phyloP scores from a whole-genome alignment of 30 jellyfish, hydroid and myxozoan species.

The Hydra vulgaris region DNA sequence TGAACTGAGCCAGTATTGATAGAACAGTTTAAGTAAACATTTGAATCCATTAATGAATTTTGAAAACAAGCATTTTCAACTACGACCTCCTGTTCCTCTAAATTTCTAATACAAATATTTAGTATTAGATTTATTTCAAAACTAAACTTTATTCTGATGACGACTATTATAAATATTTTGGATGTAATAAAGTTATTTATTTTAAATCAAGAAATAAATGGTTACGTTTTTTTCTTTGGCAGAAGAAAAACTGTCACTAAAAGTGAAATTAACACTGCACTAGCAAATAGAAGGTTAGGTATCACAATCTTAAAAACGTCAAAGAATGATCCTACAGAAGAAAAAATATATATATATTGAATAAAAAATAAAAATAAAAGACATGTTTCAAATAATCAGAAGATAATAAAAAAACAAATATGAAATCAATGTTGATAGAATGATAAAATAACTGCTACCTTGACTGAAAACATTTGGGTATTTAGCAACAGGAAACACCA shows the following conservation, averaged over 20 bases:
- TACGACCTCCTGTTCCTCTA: neutral
- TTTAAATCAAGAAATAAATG: no score
- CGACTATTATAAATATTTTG: no score
- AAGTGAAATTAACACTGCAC: neutral
- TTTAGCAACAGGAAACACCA: neutral
- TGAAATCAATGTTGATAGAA: no score
- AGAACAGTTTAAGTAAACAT: neutral
- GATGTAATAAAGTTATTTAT: no score
- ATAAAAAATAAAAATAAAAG: no score
- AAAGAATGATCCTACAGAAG: neutral
- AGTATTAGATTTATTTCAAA: neutral
- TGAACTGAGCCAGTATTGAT: neutral
- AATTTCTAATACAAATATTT: neutral
- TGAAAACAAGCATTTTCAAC: neutral
- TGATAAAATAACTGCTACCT: no score
- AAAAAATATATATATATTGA: no score
- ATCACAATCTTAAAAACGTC: neutral
- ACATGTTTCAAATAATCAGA: no score
- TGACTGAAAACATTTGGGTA: neutral
- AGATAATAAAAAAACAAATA: no score
- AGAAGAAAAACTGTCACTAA: neutral
- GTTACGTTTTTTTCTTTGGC: neutral
- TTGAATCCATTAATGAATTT: neutral
- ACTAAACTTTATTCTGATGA: no score
- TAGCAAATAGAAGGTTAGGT: neutral